Conservation (phyloP, 2,888 invertebrate genomes). For the Xestia ashworthii region DNA sequence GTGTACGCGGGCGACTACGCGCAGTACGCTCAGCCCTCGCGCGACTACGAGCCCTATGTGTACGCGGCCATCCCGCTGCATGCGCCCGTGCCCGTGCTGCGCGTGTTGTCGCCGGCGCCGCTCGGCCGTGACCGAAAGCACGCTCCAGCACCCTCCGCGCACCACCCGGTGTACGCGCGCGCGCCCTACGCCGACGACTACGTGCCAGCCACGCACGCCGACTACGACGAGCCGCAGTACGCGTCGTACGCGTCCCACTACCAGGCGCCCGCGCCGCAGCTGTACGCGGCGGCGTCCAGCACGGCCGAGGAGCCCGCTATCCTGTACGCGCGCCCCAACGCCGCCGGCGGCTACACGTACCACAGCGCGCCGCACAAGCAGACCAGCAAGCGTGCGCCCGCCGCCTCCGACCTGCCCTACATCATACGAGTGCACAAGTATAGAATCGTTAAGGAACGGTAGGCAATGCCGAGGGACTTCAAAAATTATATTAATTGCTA, state of each 20-base stretch:
- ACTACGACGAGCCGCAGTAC: constrained; percentile 57
- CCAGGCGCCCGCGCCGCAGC: constrained; percentile 37
- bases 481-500: neutral
- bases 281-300: constrained; percentile 38
- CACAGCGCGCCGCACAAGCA: constrained; percentile 69
- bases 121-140: constrained; percentile 60
- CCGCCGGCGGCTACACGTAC: constrained; percentile 82
- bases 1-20: constrained; percentile 73
- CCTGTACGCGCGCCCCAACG: constrained; percentile 82
- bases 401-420: constrained; percentile 73
- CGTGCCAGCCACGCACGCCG: constrained; percentile 29
- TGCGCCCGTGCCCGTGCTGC: constrained; percentile 80
- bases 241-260: constrained; percentile 43
- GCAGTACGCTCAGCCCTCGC: constrained; percentile 64
- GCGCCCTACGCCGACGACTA: constrained; percentile 56
- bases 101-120: constrained; percentile 74
- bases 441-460: constrained; percentile 69
- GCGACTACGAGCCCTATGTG: constrained; percentile 78
- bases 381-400: constrained; percentile 54
- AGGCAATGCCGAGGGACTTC: constrained; percentile 26
- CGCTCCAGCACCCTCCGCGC: constrained; percentile 69
- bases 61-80: constrained; percentile 83
- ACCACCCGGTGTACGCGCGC: constrained; percentile 66
- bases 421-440: constrained; percentile 83
- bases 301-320: constrained; percentile 69